Evolutionary conservation across 2,113 vertebrate genomes (phyloP).

Genomic region (Barbus barbus): DNA sequence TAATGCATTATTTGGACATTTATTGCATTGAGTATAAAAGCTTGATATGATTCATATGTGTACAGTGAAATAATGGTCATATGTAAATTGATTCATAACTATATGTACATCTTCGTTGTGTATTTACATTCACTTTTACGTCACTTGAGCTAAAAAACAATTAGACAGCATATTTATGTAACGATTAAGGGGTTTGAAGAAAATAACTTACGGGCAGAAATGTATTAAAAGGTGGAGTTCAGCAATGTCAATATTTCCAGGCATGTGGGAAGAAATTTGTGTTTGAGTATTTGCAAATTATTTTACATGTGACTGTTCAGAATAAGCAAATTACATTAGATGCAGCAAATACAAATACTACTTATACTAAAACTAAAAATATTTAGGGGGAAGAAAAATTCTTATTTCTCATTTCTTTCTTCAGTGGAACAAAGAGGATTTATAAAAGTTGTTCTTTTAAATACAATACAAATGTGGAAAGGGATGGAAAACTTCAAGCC

Average conservation of each 20-base stretch:
- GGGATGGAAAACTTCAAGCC: background rate
- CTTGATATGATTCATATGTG: background rate
- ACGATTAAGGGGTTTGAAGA: background rate
- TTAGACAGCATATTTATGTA: background rate
- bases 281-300: background rate
- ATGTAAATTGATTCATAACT: background rate
- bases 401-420: background rate
- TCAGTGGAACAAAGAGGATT: background rate
- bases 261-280: background rate
- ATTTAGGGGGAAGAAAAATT: too few species aligned
- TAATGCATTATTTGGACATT: background rate
- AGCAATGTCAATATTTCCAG: background rate
- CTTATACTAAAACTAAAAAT: too few species aligned
- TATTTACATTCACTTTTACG: background rate
- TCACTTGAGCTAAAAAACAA: background rate
- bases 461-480: background rate
- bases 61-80: background rate
- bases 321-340: background rate
- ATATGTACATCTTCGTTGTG: background rate
- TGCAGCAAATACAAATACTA: too few species aligned
- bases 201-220: background rate
- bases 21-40: background rate
- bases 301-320: background rate
- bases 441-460: background rate
- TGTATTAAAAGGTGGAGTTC: background rate